These are phyloP conservation scores for Monomorium pharaonis DNA, from an alignment of 1,140 invertebrate species.

Conservation along the genomic window DNA sequence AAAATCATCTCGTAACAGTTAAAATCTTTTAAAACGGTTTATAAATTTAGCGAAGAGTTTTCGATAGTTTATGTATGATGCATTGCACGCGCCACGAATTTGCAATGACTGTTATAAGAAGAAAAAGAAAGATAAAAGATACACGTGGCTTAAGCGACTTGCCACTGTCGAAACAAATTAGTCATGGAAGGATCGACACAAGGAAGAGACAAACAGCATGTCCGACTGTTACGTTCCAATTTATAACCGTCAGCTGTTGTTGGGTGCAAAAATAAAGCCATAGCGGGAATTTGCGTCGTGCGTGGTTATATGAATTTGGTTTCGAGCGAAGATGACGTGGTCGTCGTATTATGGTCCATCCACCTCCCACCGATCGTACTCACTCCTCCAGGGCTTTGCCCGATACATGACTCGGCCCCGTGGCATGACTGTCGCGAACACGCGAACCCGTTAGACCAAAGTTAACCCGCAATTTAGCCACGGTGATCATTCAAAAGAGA, in stretches of 20 bases:
- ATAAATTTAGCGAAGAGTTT: background rate
- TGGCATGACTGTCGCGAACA: constrained; percentile 79
- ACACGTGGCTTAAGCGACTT: background rate
- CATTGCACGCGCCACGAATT: background rate
- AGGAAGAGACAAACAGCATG: constrained; percentile 44
- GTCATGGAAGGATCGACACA: constrained; percentile 30
- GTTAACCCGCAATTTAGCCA: constrained; percentile 79
- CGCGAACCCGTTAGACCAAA: constrained; percentile 75
- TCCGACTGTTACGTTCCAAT: constrained; percentile 75
- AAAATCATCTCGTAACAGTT: constrained; percentile 9
- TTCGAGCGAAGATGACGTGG: constrained; percentile 66
- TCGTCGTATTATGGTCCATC: constrained; percentile 63
- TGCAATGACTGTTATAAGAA: background rate
- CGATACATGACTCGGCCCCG: constrained; percentile 70
- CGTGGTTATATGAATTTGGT: constrained; percentile 44
- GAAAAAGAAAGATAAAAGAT: background rate
- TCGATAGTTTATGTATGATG: background rate
- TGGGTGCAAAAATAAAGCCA: constrained; percentile 74
- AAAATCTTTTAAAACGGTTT: background rate
- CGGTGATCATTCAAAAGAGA: constrained; percentile 73
- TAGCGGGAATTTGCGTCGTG: constrained; percentile 34
- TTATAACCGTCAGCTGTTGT: constrained; percentile 76
- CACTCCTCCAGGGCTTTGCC: constrained; percentile 50
- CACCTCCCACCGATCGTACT: constrained; percentile 47
- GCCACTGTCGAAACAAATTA: constrained; percentile 57